These are phyloP conservation scores for Octodon degus DNA, from an alignment of 2,113 vertebrate species.

Conservation along the genomic window DNA sequence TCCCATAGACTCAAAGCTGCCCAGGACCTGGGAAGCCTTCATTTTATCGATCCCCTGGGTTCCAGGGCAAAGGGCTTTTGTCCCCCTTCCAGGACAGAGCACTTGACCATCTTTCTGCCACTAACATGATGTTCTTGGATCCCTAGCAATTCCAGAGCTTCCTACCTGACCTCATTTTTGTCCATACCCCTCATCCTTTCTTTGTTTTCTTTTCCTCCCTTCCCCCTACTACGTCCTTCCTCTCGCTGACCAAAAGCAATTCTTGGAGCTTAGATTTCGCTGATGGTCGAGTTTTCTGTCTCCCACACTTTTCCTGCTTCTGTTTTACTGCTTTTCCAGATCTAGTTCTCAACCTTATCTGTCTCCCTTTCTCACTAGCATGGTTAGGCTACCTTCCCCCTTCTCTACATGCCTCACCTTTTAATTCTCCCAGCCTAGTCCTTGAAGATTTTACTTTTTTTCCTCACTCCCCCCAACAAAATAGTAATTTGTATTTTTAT, in stretches of 20 bases:
- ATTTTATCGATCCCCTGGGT: not conserved
- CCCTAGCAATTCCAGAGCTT: slow-evolving; percentile 38
- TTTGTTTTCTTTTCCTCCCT: slow-evolving; percentile 5
- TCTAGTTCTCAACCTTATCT: slow-evolving; percentile 47
- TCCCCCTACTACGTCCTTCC: slow-evolving; percentile 20
- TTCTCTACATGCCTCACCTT: slow-evolving; percentile 50
- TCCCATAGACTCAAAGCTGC: not conserved
- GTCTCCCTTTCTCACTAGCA: not conserved
- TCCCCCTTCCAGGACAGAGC: not conserved
- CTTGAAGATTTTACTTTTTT: not conserved
- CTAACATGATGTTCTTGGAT: not conserved
- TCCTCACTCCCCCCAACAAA: not conserved
- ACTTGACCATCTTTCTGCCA: not conserved
- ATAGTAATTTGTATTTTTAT: not conserved
- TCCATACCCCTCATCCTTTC: not conserved
- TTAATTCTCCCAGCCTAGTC: slow-evolving; percentile 50
- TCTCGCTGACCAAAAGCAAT: slow-evolving; percentile 75
- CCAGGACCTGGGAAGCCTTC: not conserved
- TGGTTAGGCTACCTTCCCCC: not conserved
- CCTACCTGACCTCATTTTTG: slow-evolving; percentile 59
- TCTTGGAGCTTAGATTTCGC: slow-evolving; percentile 79
- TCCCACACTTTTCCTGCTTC: slow-evolving; percentile 80
- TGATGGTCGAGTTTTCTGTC: slow-evolving; percentile 80
- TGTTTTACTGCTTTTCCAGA: slow-evolving; percentile 56
- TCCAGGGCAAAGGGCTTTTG: slow-evolving; percentile 4